Evolutionary conservation across 2,888 invertebrate genomes (phyloP).

Genomic region (Dexiosoma caninum): DNA sequence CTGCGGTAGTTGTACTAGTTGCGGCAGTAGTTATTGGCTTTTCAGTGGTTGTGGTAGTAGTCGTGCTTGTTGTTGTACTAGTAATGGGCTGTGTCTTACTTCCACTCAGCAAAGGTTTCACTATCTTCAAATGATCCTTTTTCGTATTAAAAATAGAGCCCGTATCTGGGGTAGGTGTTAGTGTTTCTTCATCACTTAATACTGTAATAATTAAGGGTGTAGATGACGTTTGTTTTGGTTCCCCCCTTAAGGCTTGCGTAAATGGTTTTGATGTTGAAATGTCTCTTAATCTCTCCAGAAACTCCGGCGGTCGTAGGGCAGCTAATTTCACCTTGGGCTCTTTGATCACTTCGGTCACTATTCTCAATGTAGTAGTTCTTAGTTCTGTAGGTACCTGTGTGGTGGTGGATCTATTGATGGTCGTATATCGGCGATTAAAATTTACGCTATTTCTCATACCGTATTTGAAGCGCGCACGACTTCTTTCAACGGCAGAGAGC

Average conservation of each 20-base stretch:
- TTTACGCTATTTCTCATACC: slow-evolving; percentile 68
- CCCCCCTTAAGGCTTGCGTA: background rate
- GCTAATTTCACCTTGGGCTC: slow-evolving; percentile 1
- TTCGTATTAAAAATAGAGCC: background rate
- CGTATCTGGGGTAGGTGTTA: slow-evolving; percentile 50
- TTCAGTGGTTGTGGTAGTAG: background rate
- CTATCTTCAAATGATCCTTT: background rate
- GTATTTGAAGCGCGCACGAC: slow-evolving; percentile 71
- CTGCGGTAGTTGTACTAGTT: background rate
- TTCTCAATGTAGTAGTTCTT: slow-evolving; percentile 34
- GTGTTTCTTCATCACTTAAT: slow-evolving; percentile 72
- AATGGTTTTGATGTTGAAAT: background rate
- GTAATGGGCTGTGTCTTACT: background rate
- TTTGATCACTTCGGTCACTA: slow-evolving; percentile 21
- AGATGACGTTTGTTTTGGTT: slow-evolving; percentile 59
- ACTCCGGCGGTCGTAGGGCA: background rate
- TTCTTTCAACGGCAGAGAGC: slow-evolving; percentile 69
- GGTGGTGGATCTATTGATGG: slow-evolving; percentile 43
- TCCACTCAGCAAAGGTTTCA: background rate
- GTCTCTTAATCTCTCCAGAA: slow-evolving; percentile 39
- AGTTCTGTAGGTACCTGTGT: slow-evolving; percentile 35
- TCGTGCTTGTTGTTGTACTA: background rate
- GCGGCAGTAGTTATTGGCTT: background rate
- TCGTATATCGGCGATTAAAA: slow-evolving; percentile 60
- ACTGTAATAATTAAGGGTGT: slow-evolving; percentile 75